Evolutionary conservation across 2,797 vertebrate species (phyloP).

Genomic region (Rhabdomys pumilio): DNA sequence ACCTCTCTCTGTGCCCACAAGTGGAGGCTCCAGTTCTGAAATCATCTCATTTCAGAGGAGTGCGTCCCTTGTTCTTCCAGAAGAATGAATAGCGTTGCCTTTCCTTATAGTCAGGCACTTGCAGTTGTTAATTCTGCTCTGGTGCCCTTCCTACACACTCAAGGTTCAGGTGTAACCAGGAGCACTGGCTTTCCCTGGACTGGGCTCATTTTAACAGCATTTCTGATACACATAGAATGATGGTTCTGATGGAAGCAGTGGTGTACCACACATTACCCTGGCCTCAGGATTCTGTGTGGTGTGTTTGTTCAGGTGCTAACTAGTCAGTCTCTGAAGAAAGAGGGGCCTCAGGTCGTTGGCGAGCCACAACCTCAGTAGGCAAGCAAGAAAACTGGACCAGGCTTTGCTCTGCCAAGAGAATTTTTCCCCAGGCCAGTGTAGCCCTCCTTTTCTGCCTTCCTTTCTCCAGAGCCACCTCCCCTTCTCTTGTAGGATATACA

Average conservation of each 20-base stretch:
- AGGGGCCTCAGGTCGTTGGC: no score
- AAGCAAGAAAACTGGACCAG: no score
- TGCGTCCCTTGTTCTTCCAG: not conserved
- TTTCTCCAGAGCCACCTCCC: not conserved
- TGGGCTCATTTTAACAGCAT: not conserved
- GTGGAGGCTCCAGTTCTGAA: not conserved
- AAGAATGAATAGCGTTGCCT: accelerated
- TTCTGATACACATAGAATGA: not conserved
- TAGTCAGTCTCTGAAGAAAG: not conserved
- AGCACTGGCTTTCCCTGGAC: not conserved
- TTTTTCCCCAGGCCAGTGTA: not conserved
- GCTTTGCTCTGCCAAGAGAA: not conserved
- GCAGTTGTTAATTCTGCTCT: not conserved
- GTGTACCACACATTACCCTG: not conserved
- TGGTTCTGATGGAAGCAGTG: not conserved
- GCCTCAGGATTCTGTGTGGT: not conserved
- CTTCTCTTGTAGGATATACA: not conserved
- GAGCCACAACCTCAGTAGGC: not conserved
- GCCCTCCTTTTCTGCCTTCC: not conserved
- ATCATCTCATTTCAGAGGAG: not conserved
- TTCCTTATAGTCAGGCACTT: accelerated
- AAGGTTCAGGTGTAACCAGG: not conserved
- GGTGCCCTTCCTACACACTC: not conserved
- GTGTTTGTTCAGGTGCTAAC: not conserved
- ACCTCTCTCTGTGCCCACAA: not conserved